These are phyloP conservation scores for Chrysaora quinquecirrha DNA, from an alignment of 30 jellyfish, hydroid and myxozoan species.

Conservation along the genomic window DNA sequence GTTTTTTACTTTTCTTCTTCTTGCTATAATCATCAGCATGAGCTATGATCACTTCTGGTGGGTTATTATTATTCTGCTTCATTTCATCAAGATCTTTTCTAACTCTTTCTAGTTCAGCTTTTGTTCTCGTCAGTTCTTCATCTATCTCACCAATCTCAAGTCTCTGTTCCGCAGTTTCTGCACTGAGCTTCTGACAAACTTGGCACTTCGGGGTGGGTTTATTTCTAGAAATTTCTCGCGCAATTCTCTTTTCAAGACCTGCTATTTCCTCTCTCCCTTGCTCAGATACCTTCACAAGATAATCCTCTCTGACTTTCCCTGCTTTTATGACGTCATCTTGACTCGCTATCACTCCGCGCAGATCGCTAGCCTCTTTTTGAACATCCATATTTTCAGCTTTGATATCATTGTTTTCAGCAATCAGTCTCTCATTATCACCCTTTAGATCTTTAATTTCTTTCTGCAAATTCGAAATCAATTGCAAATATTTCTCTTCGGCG, in stretches of 20 bases:
- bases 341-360: not conserved
- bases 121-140: not conserved
- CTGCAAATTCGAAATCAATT: not conserved
- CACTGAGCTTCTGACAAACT: not conserved
- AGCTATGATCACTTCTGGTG: slow-evolving; percentile 4
- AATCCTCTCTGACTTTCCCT: slow-evolving; percentile 33
- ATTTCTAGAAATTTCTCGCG: not conserved
- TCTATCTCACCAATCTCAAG: not conserved
- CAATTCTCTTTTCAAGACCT: slow-evolving; percentile 33
- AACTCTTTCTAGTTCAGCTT: not conserved
- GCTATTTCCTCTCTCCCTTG: not conserved
- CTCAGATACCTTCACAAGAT: slow-evolving; percentile 27
- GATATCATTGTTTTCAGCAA: not conserved
- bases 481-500: not conserved
- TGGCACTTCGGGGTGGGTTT: slow-evolving; percentile 1
- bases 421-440: slow-evolving; percentile 9
- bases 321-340: slow-evolving; percentile 32
- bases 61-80: not conserved
- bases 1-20: slow-evolving; percentile 50
- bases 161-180: not conserved
- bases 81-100: not conserved
- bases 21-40: slow-evolving; percentile 14
- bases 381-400: not conserved
- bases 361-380: not conserved
- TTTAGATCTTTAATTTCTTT: slow-evolving; percentile 8